Evolutionary conservation across 2,888 invertebrate genomes (phyloP), one percentile per base, ranked within the genome.

Genomic region (Chalcis sispes): DNA sequence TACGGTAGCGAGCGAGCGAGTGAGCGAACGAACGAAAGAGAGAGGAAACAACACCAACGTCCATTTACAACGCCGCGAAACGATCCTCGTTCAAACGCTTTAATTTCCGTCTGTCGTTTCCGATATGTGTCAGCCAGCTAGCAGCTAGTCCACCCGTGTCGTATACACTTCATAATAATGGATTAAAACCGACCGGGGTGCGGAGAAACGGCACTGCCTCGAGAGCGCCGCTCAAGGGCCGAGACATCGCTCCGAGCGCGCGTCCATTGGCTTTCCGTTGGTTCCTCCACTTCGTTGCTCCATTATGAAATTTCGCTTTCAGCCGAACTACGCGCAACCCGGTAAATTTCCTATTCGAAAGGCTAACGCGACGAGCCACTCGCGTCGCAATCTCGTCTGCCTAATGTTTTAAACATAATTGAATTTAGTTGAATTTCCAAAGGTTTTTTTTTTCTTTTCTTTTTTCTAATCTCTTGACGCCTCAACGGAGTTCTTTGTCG

Each of bases 71-170:
- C 36, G 36, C 74, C 74, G 25, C 69, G 74, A 10, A 74, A 69
- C 54, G 62, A 69, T 36, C n/a, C n/a, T n/a, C 71, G 46, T 67
- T 64, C 69, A 81, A 82, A 81, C 83, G 82, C 78, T 84, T 84
- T 83, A 84, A 84, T 84, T 84, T 84, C 84, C 84, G 84, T 80
- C 82, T 79, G 81, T 79, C 81, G 81, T 79, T 82, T 82, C 82
- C 84, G 82, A 82, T 83, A 82, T 81, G 80, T 81, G 81, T 80
- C 82, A 78, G 78, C 64, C 69, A n/a, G n/a, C n/a, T n/a, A n/a
- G n/a, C 72, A 79, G 81, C 73, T 81, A 58, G 15, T 4, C 20
- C 81, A 80, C 81, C 81, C 80, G 79, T 20, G 18, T 2, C 79
- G 80, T 70, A 76, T 80, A 77, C 81, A 81, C 81, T 83, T 82